Evolutionary conservation across 2,888 invertebrate species (phyloP).

Genomic region (Plemyria rubiginata): DNA sequence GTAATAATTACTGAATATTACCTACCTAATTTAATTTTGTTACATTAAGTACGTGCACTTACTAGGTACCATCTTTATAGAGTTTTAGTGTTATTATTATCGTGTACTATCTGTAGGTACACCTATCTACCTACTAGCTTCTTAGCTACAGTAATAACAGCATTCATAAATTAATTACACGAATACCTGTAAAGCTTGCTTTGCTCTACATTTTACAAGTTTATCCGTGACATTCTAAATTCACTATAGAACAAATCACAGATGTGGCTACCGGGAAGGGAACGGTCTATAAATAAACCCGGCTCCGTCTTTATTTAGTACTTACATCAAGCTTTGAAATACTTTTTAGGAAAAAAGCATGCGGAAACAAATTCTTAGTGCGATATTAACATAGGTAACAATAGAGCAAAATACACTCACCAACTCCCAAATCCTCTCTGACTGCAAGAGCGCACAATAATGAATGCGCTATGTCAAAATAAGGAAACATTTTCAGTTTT

Average conservation of each 20-base stretch:
- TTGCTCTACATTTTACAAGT: slow-evolving; percentile 10
- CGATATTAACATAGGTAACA: slow-evolving; percentile 60
- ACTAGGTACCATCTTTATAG: neutral
- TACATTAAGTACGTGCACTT: neutral
- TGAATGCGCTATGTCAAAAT: slow-evolving; percentile 99
- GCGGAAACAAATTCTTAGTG: slow-evolving; percentile 57
- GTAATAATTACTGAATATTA: neutral
- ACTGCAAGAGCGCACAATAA: slow-evolving; percentile 97
- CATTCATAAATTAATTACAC: no score
- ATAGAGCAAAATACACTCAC: slow-evolving; percentile 82
- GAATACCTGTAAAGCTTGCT: no score
- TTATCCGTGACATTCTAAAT: slow-evolving; percentile 25
- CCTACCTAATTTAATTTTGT: neutral
- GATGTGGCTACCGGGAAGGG: slow-evolving; percentile 49
- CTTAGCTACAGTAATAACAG: no score
- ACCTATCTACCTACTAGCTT: no score
- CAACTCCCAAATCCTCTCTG: slow-evolving; percentile 96
- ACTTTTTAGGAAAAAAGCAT: slow-evolving; percentile 50
- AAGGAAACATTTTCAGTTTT: slow-evolving; percentile 99
- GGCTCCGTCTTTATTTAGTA: slow-evolving; percentile 72
- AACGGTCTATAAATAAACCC: slow-evolving; percentile 76
- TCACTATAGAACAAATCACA: slow-evolving; percentile 40
- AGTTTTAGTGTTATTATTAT: no score
- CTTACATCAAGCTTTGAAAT: slow-evolving; percentile 51
- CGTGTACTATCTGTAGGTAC: no score